A percentile compares a stretch with the other conserved stretches of the same genome.
phyloP scores from a whole-genome alignment of 2,888 invertebrate species.

The Xestia xanthographa region DNA sequence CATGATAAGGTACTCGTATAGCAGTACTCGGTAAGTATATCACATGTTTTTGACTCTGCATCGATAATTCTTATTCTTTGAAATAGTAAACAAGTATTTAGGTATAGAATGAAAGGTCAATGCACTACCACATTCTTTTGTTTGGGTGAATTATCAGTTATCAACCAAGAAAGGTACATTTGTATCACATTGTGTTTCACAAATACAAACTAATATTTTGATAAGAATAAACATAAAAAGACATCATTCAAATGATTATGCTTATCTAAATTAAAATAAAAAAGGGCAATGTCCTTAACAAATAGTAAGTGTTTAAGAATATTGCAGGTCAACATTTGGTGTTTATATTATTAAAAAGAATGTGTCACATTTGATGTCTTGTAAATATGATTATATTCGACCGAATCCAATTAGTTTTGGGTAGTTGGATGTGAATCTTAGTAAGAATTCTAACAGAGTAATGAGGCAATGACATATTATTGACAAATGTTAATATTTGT shows the following conservation, averaged over 20 bases:
- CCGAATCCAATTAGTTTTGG: not conserved
- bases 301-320: conserved; percentile 2
- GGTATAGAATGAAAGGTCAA: conserved; percentile 47
- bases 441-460: not conserved
- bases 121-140: conserved; percentile 35
- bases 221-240: conserved; percentile 41
- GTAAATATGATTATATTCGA: not conserved
- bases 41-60: conserved; percentile 22
- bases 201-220: conserved; percentile 40
- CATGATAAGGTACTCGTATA: conserved; percentile 12
- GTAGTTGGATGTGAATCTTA: not conserved
- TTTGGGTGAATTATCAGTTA: conserved; percentile 48
- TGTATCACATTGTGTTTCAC: conserved; percentile 17
- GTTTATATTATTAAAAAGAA: not conserved
- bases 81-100: conserved; percentile 50
- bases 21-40: conserved; percentile 8
- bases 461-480: not conserved
- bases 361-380: not conserved
- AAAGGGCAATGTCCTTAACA: conserved; percentile 34
- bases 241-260: conserved; percentile 27
- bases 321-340: conserved; percentile 4
- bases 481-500: not conserved
- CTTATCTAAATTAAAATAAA: conserved; percentile 41
- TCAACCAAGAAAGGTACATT: conserved; percentile 29
- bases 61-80: conserved; percentile 41